Evolutionary conservation across 2,888 invertebrate species (phyloP).

Genomic region (Lasioglossum vierecki): DNA sequence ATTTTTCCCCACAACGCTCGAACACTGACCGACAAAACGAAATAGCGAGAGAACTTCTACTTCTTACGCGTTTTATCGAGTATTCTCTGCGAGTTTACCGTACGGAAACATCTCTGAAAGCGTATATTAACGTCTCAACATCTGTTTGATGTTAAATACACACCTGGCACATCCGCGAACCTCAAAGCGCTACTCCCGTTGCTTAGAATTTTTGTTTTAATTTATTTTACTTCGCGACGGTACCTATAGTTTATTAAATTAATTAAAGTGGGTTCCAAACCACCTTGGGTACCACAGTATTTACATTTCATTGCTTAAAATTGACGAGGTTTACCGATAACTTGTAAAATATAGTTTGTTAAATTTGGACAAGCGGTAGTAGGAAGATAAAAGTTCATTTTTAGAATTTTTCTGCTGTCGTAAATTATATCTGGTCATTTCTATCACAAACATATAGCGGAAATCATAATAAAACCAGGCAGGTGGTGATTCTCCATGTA

Average conservation of each 20-base stretch:
- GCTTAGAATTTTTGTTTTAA: neutral
- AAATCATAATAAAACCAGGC: no score
- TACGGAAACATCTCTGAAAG: neutral
- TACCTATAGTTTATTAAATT: no score
- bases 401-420: no score
- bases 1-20: neutral
- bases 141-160: neutral
- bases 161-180: neutral
- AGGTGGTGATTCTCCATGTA: no score
- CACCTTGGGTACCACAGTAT: no score
- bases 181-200: neutral
- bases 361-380: neutral
- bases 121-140: neutral
- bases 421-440: neutral
- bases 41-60: neutral
- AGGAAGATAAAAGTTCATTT: no score
- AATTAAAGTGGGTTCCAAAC: no score
- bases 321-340: neutral
- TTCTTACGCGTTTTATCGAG: neutral
- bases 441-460: no score
- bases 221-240: no score
- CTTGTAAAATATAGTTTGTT: neutral
- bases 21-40: neutral
- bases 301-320: neutral
- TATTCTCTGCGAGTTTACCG: neutral